Conservation (phyloP, 1,140 invertebrate genomes). For the Steinernema feltiae region DNA sequence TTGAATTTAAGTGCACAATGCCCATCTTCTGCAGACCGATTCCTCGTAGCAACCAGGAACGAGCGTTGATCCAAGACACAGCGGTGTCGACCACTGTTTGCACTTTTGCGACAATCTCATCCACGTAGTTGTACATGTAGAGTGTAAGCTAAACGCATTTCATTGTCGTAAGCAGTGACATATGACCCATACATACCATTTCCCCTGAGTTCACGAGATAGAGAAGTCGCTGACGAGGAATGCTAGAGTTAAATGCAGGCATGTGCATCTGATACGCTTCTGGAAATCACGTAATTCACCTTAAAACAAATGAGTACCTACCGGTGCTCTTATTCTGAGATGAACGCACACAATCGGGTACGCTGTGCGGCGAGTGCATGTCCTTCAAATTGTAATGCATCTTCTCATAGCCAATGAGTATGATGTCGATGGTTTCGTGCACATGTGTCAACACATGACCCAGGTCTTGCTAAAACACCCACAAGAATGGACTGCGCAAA, state of each 20-base stretch:
- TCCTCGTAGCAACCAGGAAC: conserved; percentile 66
- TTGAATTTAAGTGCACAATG: conserved; percentile 57
- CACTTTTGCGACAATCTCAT: conserved; percentile 66
- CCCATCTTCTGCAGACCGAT: conserved; percentile 60
- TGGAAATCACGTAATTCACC: not conserved
- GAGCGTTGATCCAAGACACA: conserved; percentile 66
- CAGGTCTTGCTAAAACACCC: not conserved
- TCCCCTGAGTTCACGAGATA: not conserved
- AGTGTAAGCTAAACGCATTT: conserved; percentile 66
- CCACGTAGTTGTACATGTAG: conserved; percentile 72
- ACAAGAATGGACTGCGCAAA: not conserved
- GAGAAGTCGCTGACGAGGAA: not conserved
- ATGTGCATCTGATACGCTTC: not conserved
- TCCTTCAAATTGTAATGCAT: not conserved
- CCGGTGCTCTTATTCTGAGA: not conserved
- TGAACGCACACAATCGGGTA: not conserved
- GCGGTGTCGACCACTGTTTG: conserved; percentile 63
- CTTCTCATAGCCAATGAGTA: not conserved
- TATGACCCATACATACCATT: too few relatives aligned
- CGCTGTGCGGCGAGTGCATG: not conserved
- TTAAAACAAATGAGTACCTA: not conserved
- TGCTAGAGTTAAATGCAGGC: not conserved
- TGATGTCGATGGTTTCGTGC: not conserved
- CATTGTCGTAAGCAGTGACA: too few relatives aligned
- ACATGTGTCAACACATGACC: not conserved